Conservation (phyloP, 2,888 invertebrate species). For the Drosophila paracracens region DNA sequence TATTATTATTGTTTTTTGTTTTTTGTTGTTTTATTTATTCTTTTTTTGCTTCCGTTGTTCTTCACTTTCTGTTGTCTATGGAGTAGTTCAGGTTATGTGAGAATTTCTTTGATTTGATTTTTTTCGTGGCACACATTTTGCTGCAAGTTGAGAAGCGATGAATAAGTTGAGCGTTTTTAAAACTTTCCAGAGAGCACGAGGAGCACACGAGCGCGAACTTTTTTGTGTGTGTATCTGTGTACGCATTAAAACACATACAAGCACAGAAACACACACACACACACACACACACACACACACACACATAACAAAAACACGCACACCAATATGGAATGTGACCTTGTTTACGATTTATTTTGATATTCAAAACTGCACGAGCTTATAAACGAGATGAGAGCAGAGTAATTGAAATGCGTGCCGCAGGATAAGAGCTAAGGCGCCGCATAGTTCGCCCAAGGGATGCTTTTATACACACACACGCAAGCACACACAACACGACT, state of each 20-base stretch:
- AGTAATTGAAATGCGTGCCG: slow-evolving; percentile 61
- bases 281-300: slow-evolving; percentile 40
- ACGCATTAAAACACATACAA: slow-evolving; percentile 19
- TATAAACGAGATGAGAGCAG: slow-evolving; percentile 44
- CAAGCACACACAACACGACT: background rate
- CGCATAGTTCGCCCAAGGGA: slow-evolving; percentile 45
- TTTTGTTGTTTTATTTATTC: slow-evolving; percentile 2
- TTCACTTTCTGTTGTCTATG: slow-evolving; percentile 73
- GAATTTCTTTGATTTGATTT: slow-evolving; percentile 69
- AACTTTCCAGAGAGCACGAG: slow-evolving; percentile 42
- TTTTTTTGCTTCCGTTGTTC: slow-evolving; percentile 14
- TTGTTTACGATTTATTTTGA: slow-evolving; percentile 80
- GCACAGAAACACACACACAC: slow-evolving; percentile 23
- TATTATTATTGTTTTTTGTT: slow-evolving; percentile 21
- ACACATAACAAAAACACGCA: slow-evolving; percentile 29
- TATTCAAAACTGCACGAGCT: slow-evolving; percentile 73
- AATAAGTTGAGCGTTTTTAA: slow-evolving; percentile 50
- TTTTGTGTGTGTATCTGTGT: slow-evolving; percentile 54
- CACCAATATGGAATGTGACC: slow-evolving; percentile 65
- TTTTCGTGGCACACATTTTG: slow-evolving; percentile 78
- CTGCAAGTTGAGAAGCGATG: slow-evolving; percentile 65
- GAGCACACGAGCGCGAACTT: slow-evolving; percentile 25
- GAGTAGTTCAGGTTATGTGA: slow-evolving; percentile 75
- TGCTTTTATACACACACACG: slow-evolving; percentile 43
- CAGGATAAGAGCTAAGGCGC: slow-evolving; percentile 47